phyloP scores from a whole-genome alignment of 2,797 vertebrate species.

The Amblyopsis hoosieri region DNA sequence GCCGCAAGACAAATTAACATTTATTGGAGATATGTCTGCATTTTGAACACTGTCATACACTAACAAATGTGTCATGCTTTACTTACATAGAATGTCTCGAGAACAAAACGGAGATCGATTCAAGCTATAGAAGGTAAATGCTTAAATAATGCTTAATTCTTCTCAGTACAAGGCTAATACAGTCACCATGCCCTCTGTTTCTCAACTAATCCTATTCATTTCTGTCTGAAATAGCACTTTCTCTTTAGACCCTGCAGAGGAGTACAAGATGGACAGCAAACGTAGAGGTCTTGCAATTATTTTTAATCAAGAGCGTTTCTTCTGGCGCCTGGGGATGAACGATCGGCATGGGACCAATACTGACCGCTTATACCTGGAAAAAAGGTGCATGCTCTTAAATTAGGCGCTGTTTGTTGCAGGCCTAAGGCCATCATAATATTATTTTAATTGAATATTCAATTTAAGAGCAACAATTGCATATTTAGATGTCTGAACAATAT shows the following conservation, averaged over 20 bases:
- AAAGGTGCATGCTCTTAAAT: slow-evolving; percentile 69
- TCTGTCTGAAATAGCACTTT: slow-evolving; percentile 40
- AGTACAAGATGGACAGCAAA: slow-evolving; percentile 88
- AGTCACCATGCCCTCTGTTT: neutral
- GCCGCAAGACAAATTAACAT: neutral
- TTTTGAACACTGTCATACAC: neutral
- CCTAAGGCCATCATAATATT: too few relatives aligned
- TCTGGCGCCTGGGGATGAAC: slow-evolving; percentile 78
- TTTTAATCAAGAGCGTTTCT: slow-evolving; percentile 93
- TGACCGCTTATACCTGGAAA: slow-evolving; percentile 80
- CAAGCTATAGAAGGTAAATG: slow-evolving; percentile 74
- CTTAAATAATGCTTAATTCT: neutral
- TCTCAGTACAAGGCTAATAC: neutral
- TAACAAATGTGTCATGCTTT: slow-evolving; percentile 14
- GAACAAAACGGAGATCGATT: slow-evolving; percentile 80
- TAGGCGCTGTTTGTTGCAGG: neutral
- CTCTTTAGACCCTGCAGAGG: slow-evolving; percentile 78
- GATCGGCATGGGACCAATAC: slow-evolving; percentile 80
- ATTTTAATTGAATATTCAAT: too few relatives aligned
- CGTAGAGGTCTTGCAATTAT: slow-evolving; percentile 88
- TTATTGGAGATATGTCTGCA: neutral
- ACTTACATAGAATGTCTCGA: slow-evolving; percentile 69
- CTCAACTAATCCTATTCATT: neutral
- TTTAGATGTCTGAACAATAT: too few relatives aligned
- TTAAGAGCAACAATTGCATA: too few relatives aligned